These are phyloP conservation scores for Pycnomerus fuliginosus DNA, from an alignment of 2,888 invertebrate genomes.

Conservation along the genomic window DNA sequence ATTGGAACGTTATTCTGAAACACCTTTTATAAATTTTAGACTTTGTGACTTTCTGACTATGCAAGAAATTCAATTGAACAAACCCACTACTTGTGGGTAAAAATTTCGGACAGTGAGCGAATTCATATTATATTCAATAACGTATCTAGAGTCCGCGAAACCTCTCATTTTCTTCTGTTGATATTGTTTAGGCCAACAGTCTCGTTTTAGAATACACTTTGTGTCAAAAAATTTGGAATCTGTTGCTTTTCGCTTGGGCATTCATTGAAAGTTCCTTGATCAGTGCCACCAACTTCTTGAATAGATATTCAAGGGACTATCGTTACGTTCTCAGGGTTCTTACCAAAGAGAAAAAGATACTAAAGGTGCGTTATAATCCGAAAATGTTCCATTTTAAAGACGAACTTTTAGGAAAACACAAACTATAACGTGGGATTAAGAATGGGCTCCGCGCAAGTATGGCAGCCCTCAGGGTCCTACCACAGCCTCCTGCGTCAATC, in stretches of 20 bases:
- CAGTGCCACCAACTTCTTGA: conserved; percentile 78
- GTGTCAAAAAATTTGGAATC: conserved; percentile 57
- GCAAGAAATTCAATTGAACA: too few species aligned
- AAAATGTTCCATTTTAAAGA: background rate
- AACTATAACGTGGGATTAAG: conserved; percentile 68
- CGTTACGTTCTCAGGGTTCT: conserved; percentile 90
- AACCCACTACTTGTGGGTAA: too few species aligned
- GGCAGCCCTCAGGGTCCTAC: conserved; percentile 56
- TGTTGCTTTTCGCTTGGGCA: conserved; percentile 63
- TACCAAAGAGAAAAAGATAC: conserved; percentile 80
- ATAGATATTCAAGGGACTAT: conserved; percentile 89
- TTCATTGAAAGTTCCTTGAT: conserved; percentile 78
- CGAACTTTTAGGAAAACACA: conserved; percentile 63
- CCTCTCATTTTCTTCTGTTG: too few species aligned
- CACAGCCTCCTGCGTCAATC: conserved; percentile 43
- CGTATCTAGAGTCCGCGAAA: too few species aligned
- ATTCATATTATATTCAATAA: too few species aligned
- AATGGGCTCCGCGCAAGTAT: conserved; percentile 67
- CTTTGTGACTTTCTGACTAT: too few species aligned
- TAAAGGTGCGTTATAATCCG: conserved; percentile 65
- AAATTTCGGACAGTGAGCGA: too few species aligned
- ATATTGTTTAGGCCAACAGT: too few species aligned
- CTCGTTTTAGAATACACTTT: too few species aligned
- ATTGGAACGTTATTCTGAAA: too few species aligned
- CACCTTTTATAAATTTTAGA: too few species aligned